These are phyloP conservation scores for Hucho hucho DNA, from an alignment of 2,113 vertebrate genomes.

Conservation along the genomic window DNA sequence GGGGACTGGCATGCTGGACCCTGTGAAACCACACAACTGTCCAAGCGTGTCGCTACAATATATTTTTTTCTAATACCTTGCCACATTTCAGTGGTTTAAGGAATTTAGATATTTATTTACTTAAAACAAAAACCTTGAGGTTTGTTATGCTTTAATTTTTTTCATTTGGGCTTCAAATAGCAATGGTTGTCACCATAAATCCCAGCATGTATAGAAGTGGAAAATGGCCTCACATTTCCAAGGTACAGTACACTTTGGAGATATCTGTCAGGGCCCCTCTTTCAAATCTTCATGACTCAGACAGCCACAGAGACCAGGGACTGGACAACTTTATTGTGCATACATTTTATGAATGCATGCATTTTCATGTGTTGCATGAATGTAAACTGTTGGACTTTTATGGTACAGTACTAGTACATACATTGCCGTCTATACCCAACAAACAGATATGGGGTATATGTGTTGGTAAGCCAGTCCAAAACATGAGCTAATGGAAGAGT, in stretches of 20 bases:
- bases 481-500: too few species aligned
- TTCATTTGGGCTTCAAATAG: conserved; percentile 62
- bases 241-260: conserved; percentile 37
- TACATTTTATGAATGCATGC: too few species aligned
- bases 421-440: too few species aligned
- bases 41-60: too few species aligned
- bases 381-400: too few species aligned
- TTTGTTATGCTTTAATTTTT: conserved; percentile 72
- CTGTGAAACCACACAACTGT: too few species aligned
- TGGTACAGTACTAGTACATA: too few species aligned
- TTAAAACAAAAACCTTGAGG: conserved; percentile 65
- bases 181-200: conserved; percentile 75
- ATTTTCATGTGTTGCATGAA: too few species aligned
- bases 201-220: conserved; percentile 57
- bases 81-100: conserved; percentile 65
- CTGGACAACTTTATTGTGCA: background rate
- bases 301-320: background rate
- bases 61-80: conserved; percentile 65
- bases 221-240: conserved; percentile 58
- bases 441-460: too few species aligned
- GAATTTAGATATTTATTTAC: conserved; percentile 67
- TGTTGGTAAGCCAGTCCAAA: too few species aligned
- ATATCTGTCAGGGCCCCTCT: conserved; percentile 1
- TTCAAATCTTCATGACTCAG: conserved; percentile 2
- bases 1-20: too few species aligned